Percentiles rank a stretch among this genome's conserved stretches.
Conservation (phyloP, 2,797 vertebrate species). For the Rhodeus uyekii region DNA sequence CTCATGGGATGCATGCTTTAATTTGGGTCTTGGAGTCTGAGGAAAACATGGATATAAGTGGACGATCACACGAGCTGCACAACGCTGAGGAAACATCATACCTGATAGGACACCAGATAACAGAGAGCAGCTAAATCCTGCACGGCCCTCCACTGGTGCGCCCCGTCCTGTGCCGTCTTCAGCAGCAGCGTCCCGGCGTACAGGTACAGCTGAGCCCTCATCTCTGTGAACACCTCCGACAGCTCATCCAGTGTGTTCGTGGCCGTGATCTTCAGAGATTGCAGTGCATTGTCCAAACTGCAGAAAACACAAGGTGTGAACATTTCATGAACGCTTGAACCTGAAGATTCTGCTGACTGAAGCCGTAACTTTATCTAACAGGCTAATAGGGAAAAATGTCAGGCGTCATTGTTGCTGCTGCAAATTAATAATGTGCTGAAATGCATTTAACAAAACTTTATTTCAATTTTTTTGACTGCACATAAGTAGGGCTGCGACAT, state of each 20-base stretch:
- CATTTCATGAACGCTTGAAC: too few relatives aligned
- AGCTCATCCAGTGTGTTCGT: conserved; percentile 79
- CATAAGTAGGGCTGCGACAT: too few relatives aligned
- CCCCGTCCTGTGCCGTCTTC: conserved; percentile 87
- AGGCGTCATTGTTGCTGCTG: too few relatives aligned
- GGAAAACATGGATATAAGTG: neutral
- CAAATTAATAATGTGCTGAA: too few relatives aligned
- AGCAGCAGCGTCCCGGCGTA: conserved; percentile 87
- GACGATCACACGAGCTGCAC: neutral
- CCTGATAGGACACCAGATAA: conserved; percentile 93
- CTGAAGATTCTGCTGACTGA: too few relatives aligned
- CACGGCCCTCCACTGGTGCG: conserved; percentile 86
- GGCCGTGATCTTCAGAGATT: conserved; percentile 76
- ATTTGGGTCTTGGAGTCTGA: conserved; percentile 89
- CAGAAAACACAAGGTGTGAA: too few relatives aligned
- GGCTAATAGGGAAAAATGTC: too few relatives aligned
- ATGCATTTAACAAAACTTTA: too few relatives aligned
- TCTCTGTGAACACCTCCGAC: conserved; percentile 82
- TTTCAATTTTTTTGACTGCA: too few relatives aligned
- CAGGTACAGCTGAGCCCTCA: conserved; percentile 92
- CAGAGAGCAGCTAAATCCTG: conserved; percentile 87
- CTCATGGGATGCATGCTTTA: conserved; percentile 78
- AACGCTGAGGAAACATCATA: conserved; percentile 58
- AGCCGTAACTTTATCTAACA: too few relatives aligned
- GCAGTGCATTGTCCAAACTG: conserved; percentile 90